Evolutionary conservation across 2,113 vertebrate genomes (phyloP), one percentile per base, ranked within the genome.

Genomic region (Scomber scombrus): DNA sequence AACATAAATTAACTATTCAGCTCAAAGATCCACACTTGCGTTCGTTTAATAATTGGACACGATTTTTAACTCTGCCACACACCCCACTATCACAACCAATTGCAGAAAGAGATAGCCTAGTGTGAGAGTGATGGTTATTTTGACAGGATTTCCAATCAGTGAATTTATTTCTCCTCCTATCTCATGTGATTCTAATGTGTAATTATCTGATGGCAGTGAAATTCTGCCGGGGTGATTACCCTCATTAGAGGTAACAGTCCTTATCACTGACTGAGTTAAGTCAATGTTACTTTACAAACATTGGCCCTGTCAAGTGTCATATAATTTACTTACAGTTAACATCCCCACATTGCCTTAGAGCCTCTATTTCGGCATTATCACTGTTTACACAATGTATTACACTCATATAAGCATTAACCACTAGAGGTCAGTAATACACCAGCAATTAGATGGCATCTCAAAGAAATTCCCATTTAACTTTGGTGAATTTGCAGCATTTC

Each of bases 401-500:
- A 11, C 75, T 54, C 16, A 16, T 67, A 40, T 50, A 12, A 40
- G 11, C 0, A 0, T 18, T 56, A 3, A 49, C 91, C 93, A 88
- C 92, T 86, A 94, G 93, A 93, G 91, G 91, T 85, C 93, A 93
- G 89, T 93, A 75, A 91, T 85, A 77, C 77, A 86, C 65, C 78
- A 86, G 58, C 61, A 79, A 82, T 78, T 52, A 34, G 5, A 56
- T 15, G n/a, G 15, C 5, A 1, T 21, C 54, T 19, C 46, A 1
- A 46, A 29, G 69, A 23, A 11, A 16, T 29, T 18, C 6, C 29
- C 3, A 11, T 26, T 40, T 43, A 1, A 45, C 16, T 49, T 40
- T 68, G 14, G 16, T 80, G 21, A 68, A 67, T 62, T 61, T 73
- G 40, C 13, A 71, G 56, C 62, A 26, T 71, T 51, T 75, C n/a